Evolutionary conservation across 1,140 invertebrate species (phyloP), one percentile per base, ranked within the genome.

Genomic region (Drosophila mayri): DNA sequence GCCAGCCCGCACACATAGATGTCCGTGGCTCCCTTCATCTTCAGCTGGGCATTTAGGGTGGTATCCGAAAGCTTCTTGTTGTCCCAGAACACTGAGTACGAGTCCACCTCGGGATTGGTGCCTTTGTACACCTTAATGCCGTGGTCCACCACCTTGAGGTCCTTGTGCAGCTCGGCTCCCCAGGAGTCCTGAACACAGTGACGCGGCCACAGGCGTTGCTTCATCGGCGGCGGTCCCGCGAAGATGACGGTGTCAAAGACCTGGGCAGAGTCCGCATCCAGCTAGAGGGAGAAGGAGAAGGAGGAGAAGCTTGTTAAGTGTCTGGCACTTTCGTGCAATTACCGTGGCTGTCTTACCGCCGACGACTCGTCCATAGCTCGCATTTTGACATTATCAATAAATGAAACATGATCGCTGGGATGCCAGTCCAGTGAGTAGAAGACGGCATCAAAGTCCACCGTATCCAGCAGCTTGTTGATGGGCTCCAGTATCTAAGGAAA

Each of bases 381-480:
- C 83, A 94, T 93, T 52, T 94, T 94, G 44, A 98, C 95, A 93
- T 99, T 99, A 87, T 99, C 98, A 73, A 98, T 96, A 93, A 99
- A 99, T 16, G 98, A 99, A 25, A 99, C 97, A 93, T 99, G 99
- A 94, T 99, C 96, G 37, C 95, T 95, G 1, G 98, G 98, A 95
- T 99, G 99, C 98, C 98, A 99, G 93, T 99, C 99, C 59, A 98
- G 93, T 1, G 98, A 98, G 93, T 99, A 99, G 90, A 98, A 98
- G n/a, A 99, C 96, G 3, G 95, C 94, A 93, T 99, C 97, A 93
- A 99, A 99, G 57, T 95, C 94, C 20, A 98, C 96, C 0, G 95
- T 95, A 40, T 97, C 96, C 77, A 99, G 93, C 16, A 99, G 93
- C 47, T 95, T 94, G 94, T 99, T 99, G 77, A 99, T 98, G 3